Evolutionary conservation across 2,113 vertebrate species (phyloP).

Genomic region (Dolichallabes microphthalmus): DNA sequence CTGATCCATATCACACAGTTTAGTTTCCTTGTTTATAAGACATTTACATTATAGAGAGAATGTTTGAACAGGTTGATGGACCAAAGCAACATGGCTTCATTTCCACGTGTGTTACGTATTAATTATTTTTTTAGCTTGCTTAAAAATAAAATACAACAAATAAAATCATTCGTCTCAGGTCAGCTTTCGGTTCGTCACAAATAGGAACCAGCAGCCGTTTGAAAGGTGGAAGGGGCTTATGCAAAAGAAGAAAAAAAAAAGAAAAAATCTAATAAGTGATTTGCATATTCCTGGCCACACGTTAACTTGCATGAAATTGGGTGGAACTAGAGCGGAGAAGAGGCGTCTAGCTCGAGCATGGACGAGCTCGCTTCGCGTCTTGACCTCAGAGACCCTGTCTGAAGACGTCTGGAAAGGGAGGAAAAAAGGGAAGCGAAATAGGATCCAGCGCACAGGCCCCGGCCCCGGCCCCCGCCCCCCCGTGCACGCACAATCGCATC

Average conservation of each 20-base stretch:
- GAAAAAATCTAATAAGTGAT: slow-evolving; percentile 54
- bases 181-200: slow-evolving; percentile 45
- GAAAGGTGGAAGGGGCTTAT: slow-evolving; percentile 36
- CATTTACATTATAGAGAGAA: slow-evolving; percentile 19
- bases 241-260: slow-evolving; percentile 14
- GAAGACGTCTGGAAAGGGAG: slow-evolving; percentile 39
- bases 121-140: slow-evolving; percentile 44
- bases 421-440: slow-evolving; percentile 13
- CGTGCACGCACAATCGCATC: slow-evolving; percentile 31
- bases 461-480: background rate
- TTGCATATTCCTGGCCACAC: slow-evolving; percentile 54
- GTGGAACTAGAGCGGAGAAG: slow-evolving; percentile 55
- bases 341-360: slow-evolving; percentile 39
- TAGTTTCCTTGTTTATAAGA: background rate
- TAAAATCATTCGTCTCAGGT: slow-evolving; percentile 33
- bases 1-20: background rate
- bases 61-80: slow-evolving; percentile 36
- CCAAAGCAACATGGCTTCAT: background rate
- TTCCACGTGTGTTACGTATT: slow-evolving; percentile 22
- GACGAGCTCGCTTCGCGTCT: slow-evolving; percentile 39
- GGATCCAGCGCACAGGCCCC: background rate
- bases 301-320: slow-evolving; percentile 60
- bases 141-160: background rate
- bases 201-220: slow-evolving; percentile 49
- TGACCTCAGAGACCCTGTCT: slow-evolving; percentile 49